Percentiles rank a stretch among this genome's conserved stretches.
phyloP scores from a whole-genome alignment of 2,888 invertebrate genomes.

The Steinernema scapterisci region DNA sequence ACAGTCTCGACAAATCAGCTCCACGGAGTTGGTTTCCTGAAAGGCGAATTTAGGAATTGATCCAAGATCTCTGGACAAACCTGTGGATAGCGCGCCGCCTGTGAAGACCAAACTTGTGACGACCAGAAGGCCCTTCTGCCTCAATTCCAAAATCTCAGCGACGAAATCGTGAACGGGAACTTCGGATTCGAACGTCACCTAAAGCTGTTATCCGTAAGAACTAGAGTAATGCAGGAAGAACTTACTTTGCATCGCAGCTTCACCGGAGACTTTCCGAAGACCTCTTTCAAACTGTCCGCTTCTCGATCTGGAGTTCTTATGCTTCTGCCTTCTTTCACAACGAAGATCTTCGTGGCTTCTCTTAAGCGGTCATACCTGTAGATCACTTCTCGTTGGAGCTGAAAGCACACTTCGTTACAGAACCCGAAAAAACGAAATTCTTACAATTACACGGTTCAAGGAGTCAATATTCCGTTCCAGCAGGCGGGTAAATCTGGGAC shows the following conservation, averaged over 20 bases:
- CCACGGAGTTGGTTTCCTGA: neutral
- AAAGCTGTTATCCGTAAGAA: too few species aligned
- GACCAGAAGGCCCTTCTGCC: neutral
- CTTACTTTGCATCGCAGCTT: neutral
- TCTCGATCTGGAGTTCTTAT: neutral
- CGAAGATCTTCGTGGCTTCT: neutral
- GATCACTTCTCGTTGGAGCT: neutral
- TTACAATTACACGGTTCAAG: neutral
- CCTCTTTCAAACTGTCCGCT: neutral
- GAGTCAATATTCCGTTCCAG: neutral
- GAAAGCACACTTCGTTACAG: too few species aligned
- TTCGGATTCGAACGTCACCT: constrained; percentile 6
- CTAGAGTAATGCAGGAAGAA: too few species aligned
- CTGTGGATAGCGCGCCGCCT: constrained; percentile 3
- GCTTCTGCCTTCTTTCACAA: constrained; percentile 1
- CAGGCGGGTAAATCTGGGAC: neutral
- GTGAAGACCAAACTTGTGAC: neutral
- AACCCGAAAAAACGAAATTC: too few species aligned
- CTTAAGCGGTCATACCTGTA: neutral
- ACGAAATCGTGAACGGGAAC: neutral
- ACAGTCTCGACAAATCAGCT: neutral
- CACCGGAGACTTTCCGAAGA: neutral
- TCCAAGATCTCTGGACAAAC: neutral
- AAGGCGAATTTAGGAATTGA: neutral
- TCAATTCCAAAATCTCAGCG: neutral